Evolutionary conservation across 2,113 vertebrate genomes (phyloP), one percentile per base, ranked within the genome.

Genomic region (Turdus rufiventris): DNA sequence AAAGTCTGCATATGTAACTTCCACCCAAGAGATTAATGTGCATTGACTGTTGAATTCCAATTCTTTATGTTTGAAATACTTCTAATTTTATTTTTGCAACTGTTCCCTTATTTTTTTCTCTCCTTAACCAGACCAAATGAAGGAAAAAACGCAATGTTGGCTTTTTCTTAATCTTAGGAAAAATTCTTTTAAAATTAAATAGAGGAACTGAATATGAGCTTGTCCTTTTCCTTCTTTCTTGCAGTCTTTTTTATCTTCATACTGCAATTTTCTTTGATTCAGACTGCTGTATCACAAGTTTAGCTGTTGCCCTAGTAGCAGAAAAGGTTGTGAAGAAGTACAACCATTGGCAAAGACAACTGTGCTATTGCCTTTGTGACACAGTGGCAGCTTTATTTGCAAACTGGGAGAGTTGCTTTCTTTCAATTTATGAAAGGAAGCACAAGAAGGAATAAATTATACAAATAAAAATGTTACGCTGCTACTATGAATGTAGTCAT

Each of bases 401-500:
- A 54, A 54, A 50, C 8, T 38, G 18, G 4, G 18, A 36, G 18
- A 10, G 5, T 19, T 74, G 8, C 4, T 51, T 88, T 88, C 19
- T 57, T 92, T 92, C 51, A 74, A 89, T 91, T 81, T 81, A 62
- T 62, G n/a, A 92, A 70, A 56, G 76, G 51, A 86, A 96, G 73
- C 4, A 18, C 18, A 20, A 84, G 17, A 51, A 87, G 74, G 31
- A 77, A 62, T 60, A 84, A 94, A 71, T 36, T 3, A 56, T 20
- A 51, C 18, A 81, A 94, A 54, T 50, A 74, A 84, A 92, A 78
- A 71, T 13, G 20, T 18, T 10, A 40, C 4, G 8, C 87, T 63
- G 34, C 56, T 75, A 34, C 60, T 91, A 57, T 20, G 25, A 88
- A 67, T 3, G 0, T n/a, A 80, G 56, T 18, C 29, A 47, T 58